Conservation (phyloP, 2,888 invertebrate species). For the Drosophila phalerata region DNA sequence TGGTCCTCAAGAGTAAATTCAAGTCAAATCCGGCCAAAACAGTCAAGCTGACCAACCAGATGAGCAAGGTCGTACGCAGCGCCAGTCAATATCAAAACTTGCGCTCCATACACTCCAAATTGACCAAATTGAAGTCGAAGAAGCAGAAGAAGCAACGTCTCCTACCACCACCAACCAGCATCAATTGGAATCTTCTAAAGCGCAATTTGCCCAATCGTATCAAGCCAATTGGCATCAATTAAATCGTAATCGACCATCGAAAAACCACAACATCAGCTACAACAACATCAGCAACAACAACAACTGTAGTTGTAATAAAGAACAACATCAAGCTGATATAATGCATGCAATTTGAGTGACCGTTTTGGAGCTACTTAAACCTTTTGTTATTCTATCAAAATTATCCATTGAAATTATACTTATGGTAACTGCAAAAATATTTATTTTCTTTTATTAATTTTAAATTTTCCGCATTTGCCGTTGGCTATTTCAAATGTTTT, state of each 20-base stretch:
- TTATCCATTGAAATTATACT: constrained; percentile 2
- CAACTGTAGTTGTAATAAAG: too few relatives aligned
- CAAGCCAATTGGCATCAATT: constrained; percentile 26
- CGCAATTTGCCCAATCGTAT: constrained; percentile 55
- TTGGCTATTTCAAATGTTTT: constrained; percentile 5
- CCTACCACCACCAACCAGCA: constrained; percentile 47
- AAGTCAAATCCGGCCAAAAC: constrained; percentile 24
- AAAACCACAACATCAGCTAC: neutral
- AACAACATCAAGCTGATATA: neutral
- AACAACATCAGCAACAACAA: neutral
- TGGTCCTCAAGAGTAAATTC: constrained; percentile 55
- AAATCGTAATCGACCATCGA: constrained; percentile 9
- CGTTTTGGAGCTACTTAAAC: neutral
- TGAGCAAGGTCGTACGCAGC: constrained; percentile 52
- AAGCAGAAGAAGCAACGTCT: constrained; percentile 33
- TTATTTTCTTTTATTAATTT: neutral
- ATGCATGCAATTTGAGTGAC: neutral
- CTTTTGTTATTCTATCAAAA: constrained; percentile 1
- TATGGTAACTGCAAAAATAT: neutral
- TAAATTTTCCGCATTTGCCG: neutral
- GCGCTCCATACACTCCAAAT: constrained; percentile 46
- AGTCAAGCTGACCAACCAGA: constrained; percentile 18
- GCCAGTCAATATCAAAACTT: constrained; percentile 65
- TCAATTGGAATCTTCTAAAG: constrained; percentile 69
- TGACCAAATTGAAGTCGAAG: constrained; percentile 39